Base-by-base conservation (phyloP, 2,797 vertebrate genomes). In the Eulemur albifrons region DNA sequence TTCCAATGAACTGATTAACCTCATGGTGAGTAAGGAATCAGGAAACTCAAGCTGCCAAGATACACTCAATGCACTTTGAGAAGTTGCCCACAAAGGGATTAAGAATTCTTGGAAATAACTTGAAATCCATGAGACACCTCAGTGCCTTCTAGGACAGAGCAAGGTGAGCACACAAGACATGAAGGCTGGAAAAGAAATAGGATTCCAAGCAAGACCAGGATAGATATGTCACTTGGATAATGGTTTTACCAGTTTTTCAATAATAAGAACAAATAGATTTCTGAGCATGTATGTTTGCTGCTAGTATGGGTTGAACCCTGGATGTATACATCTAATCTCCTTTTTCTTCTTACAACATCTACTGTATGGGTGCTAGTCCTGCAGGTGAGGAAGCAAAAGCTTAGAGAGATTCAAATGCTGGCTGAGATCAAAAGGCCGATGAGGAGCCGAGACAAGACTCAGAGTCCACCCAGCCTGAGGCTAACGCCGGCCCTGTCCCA, bases 281-380 rank as follows among this genome's bases (percentile, higher is more conserved):
- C 3, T 4, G 57, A 10, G 50, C 65, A 7, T 63, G 13, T 17
- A 5, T 1, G 9, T 8, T 57, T 63, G 30, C 72, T 45, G 17
- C 25, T 30, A 10, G 12, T 32, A 0, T 1, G 23, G 11, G 17
- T 63, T 65, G 48, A 23, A 21, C 52, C 27, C 30, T 10, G 18
- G 59, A 2, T 9, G 7, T 18, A 11, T 7, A 18, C 10, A 59
- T 27, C 23, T 2, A 17, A 10, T 30, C 27, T 48, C 48, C 38
- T 45, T 8, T 43, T 38, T 45, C 7, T 27, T 21, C 43, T 48
- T 7, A 17, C 9, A 6, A 17, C 8, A 9, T 17, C 27, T 40
- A 4, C 9, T 2, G 5, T 7, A 1, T 3, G 1, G 15, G 48
- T 5, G 1, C 45, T 25, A 0, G 7, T 12, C 2, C 1, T 40